Evolutionary conservation across 2,113 vertebrate species (phyloP).

Genomic region (Daboia siamensis): DNA sequence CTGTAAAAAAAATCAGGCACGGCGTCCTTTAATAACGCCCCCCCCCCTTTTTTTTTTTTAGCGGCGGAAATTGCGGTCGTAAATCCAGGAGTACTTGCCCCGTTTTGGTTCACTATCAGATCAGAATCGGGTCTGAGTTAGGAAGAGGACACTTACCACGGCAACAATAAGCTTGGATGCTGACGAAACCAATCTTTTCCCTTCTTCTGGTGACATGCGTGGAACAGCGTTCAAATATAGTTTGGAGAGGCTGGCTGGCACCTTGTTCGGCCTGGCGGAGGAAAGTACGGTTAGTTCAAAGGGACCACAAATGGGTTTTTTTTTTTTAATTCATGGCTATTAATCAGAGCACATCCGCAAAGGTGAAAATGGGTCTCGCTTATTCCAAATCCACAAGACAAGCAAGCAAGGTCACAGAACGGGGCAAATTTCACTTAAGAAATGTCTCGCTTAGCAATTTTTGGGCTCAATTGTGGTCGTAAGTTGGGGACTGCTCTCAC

Average conservation of each 20-base stretch:
- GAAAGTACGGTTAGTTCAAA: not conserved
- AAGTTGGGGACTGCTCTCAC: too few relatives aligned
- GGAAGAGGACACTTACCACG: conserved; percentile 31
- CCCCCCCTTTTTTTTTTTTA: not conserved
- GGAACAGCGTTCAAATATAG: conserved; percentile 10
- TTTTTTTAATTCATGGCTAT: not conserved
- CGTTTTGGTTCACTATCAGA: not conserved
- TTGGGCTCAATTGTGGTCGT: too few relatives aligned
- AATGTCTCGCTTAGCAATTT: too few relatives aligned
- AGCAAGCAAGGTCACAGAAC: not conserved
- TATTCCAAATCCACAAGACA: too few relatives aligned
- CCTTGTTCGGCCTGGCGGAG: not conserved
- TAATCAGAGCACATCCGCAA: not conserved
- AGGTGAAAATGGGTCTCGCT: not conserved
- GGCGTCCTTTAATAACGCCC: not conserved
- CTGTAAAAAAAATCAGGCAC: not conserved
- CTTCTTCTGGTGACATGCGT: conserved; percentile 30
- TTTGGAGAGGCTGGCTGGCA: not conserved
- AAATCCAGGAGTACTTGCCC: not conserved
- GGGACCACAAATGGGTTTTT: not conserved
- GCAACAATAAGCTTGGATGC: conserved; percentile 52
- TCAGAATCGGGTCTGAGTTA: not conserved
- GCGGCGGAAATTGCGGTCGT: not conserved
- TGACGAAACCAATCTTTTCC: conserved; percentile 42
- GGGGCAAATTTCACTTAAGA: too few relatives aligned